Conservation (phyloP, 2,113 vertebrate species). For the Uria aalge region DNA sequence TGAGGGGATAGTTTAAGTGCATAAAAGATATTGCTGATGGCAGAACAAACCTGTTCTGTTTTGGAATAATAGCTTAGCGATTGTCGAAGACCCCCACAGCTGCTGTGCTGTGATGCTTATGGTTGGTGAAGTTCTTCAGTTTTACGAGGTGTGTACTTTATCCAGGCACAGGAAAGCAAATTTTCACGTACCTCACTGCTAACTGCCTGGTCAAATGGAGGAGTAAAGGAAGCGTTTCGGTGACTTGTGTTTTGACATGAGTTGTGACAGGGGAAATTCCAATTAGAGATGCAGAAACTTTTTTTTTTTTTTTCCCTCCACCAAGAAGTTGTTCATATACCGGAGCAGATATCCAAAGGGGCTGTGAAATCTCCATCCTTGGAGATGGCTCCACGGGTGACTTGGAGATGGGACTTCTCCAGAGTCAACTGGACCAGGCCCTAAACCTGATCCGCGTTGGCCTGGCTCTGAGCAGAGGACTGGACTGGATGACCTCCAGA, state of each 20-base stretch:
- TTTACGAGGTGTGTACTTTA: neutral
- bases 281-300: accelerated
- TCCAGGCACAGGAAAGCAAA: neutral
- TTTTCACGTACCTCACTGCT: neutral
- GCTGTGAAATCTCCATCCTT: neutral
- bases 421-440: neutral
- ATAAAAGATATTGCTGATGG: neutral
- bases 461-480: neutral
- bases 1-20: neutral
- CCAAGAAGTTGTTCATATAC: neutral
- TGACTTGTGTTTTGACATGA: neutral
- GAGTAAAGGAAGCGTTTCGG: neutral
- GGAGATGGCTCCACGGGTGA: neutral
- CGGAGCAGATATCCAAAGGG: neutral
- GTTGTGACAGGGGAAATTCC: neutral
- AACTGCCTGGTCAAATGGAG: neutral
- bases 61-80: neutral
- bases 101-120: neutral
- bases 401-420: neutral
- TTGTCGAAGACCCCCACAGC: neutral
- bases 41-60: neutral
- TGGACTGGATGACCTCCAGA: neutral
- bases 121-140: neutral
- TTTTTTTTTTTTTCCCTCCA: neutral
- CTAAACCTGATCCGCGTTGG: neutral